Evolutionary conservation across 2,113 vertebrate species (phyloP), one percentile per base, ranked within the genome.

Genomic region (Thalassoma bifasciatum): DNA sequence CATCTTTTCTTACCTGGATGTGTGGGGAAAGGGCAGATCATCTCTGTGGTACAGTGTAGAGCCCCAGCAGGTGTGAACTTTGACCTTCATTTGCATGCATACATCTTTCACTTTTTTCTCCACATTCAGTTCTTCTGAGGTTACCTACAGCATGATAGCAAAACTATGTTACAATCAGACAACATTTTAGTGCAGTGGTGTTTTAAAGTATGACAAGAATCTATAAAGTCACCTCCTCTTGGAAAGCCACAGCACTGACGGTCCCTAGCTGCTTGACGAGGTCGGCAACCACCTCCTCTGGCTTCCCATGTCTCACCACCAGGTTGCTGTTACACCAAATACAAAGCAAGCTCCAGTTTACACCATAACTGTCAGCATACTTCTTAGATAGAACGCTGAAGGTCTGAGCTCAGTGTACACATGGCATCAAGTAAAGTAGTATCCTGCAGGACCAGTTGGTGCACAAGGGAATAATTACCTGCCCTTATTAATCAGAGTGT

Each of bases 31-130:
- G 0, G 95, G 95, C 37, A 96, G 91, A 80, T 96, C 95, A 0
- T 95, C 94, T 77, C 82, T 85, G 66, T 96, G 95, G 64, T 94
- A 95, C 13, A 96, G 89, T 0, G 95, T 95, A 8, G 93, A 94
- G 1, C 93, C 94, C 95, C 95, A 96, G 77, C 94, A 94, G 0
- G 85, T 94, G 77, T 94, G 93, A 79, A 94, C 75, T 86, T 86
- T 92, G 77, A 96, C 93, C 9, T 94, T 90, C 0, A 93, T 89
- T 84, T 88, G 88, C 8, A 73, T 34, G 5, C 95, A 95, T 56
- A 95, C 88, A 49, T 91, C 91, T 65, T 78, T 93, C 58, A 95
- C 77, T 16, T 24, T 85, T 56, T 89, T 85, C 87, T 96, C 95
- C n/a, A 95, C 93, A 22, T 86, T 87, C 73, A 92, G 89, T 75